A percentile compares a stretch with the other conserved stretches of the same genome.
phyloP scores from a whole-genome alignment of 1,140 invertebrate genomes.

The Drosophila sucinea region DNA sequence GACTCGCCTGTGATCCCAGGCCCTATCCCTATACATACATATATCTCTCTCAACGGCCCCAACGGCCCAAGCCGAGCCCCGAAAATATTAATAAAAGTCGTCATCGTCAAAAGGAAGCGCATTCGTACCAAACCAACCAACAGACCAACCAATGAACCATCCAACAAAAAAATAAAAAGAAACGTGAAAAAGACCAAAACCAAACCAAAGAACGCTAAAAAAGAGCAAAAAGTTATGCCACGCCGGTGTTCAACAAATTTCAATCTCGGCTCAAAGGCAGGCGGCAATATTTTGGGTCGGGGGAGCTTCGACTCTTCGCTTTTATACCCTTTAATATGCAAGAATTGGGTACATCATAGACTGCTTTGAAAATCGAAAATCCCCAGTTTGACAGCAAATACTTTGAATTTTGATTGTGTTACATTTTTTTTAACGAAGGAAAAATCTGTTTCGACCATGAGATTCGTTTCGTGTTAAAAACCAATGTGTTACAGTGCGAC shows the following conservation, averaged over 20 bases:
- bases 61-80: conserved; percentile 63
- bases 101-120: conserved; percentile 77
- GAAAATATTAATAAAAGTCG: conserved; percentile 79
- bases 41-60: conserved; percentile 32
- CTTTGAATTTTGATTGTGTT: no score
- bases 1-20: conserved; percentile 35
- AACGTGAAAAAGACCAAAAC: conserved; percentile 22
- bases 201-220: conserved; percentile 23
- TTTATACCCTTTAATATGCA: neutral
- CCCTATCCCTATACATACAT: neutral
- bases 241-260: conserved; percentile 78
- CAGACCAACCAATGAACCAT: conserved; percentile 7
- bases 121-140: conserved; percentile 51
- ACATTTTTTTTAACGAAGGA: no score
- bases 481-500: no score
- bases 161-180: conserved; percentile 19
- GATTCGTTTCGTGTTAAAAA: no score
- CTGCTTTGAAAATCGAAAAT: no score
- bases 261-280: conserved; percentile 71
- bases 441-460: no score
- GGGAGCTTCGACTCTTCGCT: neutral
- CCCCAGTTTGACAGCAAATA: no score
- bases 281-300: neutral
- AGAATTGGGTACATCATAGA: no score
- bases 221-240: conserved; percentile 65